These are phyloP conservation scores for Panthera tigris DNA, from an alignment of 2,113 vertebrate species.

Conservation along the genomic window DNA sequence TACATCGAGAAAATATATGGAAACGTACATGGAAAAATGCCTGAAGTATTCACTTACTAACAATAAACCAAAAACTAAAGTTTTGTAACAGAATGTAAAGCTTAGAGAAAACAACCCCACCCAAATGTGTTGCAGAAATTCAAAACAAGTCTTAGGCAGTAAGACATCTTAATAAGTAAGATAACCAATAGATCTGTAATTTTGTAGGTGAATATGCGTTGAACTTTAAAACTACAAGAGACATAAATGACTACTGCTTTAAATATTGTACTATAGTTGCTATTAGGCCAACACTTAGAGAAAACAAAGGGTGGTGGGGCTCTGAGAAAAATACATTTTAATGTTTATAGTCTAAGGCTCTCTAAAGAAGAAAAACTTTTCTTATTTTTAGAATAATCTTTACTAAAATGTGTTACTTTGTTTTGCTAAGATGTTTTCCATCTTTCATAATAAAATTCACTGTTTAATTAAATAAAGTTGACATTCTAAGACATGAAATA, in stretches of 20 bases:
- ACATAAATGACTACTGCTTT: not conserved
- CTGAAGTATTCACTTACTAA: not conserved
- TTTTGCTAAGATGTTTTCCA: not conserved
- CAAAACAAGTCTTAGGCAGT: not conserved
- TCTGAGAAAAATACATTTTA: not conserved
- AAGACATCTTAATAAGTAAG: not conserved
- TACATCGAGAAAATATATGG: not conserved
- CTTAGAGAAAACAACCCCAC: not conserved
- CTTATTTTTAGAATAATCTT: not conserved
- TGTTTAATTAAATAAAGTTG: not conserved
- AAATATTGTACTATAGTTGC: not conserved
- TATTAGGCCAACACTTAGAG: not conserved
- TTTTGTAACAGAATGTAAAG: not conserved
- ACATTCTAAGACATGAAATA: not conserved
- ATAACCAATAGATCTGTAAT: not conserved
- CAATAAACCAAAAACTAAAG: not conserved
- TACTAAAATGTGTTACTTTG: not conserved
- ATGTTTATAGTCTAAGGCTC: not conserved
- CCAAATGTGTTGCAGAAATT: not conserved
- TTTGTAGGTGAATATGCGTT: not conserved
- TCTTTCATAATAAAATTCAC: constrained; percentile 22
- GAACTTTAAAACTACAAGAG: not conserved
- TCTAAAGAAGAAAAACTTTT: not conserved
- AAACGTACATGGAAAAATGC: not conserved
- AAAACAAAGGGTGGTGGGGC: not conserved